These are phyloP conservation scores for Trissolcus japonicus DNA, from an alignment of 2,888 invertebrate genomes.

Conservation along the genomic window DNA sequence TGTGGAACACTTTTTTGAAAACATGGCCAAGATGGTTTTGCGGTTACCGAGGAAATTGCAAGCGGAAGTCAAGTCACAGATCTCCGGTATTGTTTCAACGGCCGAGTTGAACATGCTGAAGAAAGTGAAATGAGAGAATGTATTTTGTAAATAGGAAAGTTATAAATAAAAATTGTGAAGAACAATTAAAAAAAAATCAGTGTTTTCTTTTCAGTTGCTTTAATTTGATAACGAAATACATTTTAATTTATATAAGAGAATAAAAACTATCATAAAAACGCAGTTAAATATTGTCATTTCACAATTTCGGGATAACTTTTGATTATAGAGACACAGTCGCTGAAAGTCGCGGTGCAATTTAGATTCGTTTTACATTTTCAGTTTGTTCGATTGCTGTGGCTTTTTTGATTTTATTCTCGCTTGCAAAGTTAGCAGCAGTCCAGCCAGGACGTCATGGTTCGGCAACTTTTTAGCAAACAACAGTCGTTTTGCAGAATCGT, in stretches of 20 bases:
- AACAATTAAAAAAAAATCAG: too few species aligned
- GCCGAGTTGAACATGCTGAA: constrained; percentile 63
- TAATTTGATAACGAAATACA: not conserved
- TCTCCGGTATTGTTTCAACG: constrained; percentile 70
- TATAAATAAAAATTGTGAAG: too few species aligned
- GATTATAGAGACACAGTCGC: too few species aligned
- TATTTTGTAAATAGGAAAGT: too few species aligned
- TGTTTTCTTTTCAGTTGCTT: too few species aligned
- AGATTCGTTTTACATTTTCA: constrained; percentile 35
- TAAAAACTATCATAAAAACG: too few species aligned
- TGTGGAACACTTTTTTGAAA: constrained; percentile 71
- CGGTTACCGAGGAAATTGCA: constrained; percentile 69
- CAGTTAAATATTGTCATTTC: too few species aligned
- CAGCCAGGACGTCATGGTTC: constrained; percentile 91
- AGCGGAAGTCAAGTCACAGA: constrained; percentile 71
- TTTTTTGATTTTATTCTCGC: constrained; percentile 85
- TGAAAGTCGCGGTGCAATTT: too few species aligned
- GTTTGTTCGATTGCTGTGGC: constrained; percentile 63
- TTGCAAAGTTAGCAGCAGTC: constrained; percentile 87
- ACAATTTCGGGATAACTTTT: too few species aligned
- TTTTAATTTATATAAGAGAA: too few species aligned
- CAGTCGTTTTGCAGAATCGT: constrained; percentile 91
- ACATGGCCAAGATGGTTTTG: constrained; percentile 70
- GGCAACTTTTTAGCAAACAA: constrained; percentile 93
- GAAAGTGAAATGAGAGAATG: constrained; percentile 10